Evolutionary conservation across 2,888 invertebrate genomes (phyloP), one percentile per base, ranked within the genome.

Genomic region (Protodeltote pygarga): DNA sequence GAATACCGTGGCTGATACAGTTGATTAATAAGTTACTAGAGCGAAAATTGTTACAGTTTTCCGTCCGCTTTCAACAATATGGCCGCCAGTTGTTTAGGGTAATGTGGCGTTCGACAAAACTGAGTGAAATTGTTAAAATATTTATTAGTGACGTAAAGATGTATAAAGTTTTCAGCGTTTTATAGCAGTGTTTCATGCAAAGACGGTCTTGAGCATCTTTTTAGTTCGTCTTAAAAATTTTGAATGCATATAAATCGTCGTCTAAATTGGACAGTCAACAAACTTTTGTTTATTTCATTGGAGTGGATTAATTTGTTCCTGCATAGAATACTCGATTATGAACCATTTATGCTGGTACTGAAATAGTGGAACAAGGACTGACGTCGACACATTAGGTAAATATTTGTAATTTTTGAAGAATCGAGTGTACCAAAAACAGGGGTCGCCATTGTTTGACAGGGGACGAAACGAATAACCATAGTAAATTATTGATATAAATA

Each of bases 51-150:
- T 71, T 77, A 67, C 62, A 73, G 74, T 72, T 82, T 87, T 89
- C 88, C 87, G 88, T 86, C 89, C 81, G 87, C 80, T 86, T 85
- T 85, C 81, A 86, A 84, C 88, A 92, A 92, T 88, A 92, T 92
- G 92, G 92, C 92, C 86, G 90, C 90, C 89, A 89, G 89, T 92
- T 89, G 90, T 91, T 92, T 90, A 88, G 90, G 89, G 91, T 92
- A 92, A 92, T 92, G 92, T 91, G 92, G 92, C 91, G 91, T 92
- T 90, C 85, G 85, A 89, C 85, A 85, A 89, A 89, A 87, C 85
- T 78, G 83, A 86, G 88, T 90, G 90, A 91, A 90, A 89, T 89
- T 89, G 79, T 83, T 85, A 81, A 77, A 87, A 87, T 87, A 88
- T 84, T 85, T 85, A 77, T 79, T 84, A 85, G 85, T 87, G 83